Base-by-base conservation (phyloP, 2,797 vertebrate species). In the Euphonia xanthogaster region DNA sequence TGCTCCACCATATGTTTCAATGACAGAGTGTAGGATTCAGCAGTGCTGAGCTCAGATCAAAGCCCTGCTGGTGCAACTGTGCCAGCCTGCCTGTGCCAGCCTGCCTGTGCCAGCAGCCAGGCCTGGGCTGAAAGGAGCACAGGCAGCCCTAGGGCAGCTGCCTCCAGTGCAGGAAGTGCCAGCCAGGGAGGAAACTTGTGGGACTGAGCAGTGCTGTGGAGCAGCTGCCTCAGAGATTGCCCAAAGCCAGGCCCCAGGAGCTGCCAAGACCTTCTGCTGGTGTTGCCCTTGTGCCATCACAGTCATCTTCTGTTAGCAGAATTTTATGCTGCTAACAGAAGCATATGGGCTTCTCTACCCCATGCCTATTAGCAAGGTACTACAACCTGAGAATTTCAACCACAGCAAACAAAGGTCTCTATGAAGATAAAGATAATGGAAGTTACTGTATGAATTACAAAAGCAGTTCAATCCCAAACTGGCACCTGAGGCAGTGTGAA, bases 401-500 rank as follows among this genome's bases (percentile, higher is more conserved):
- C 81, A 68, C 73, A 77, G 50, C 65, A 62, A 83, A 67, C 17
- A 53, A 80, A 77, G 55, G 42, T 87, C 24, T 31, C 77, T 76
- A 9, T 71, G 61, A 93, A 95, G 73, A 85, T 11, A 93, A 92
- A 82, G 27, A 17, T 74, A 87, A 93, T 25, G 86, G 74, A 84
- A 88, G 35, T 68, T 81, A 75, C 73, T 58, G 17, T 72, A 47
- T 25, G 12, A 90, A 50, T 61, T 78, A 50, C 39, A 72, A 74
- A 91, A 96, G 83, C 65, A 81, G 39, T 63, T 83, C 37, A 78
- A 24, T 90, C 87, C 73, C 79, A 92, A 82, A 93, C 15, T 81
- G 61, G 48, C 85, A 82, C 54, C 77, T 25, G 42, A 88, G 71
- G 60, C 50, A 92, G 55, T 54, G 61, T 40, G 51, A 94, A 79